Evolutionary conservation across 2,797 vertebrate genomes (phyloP), one percentile per base, ranked within the genome.

Genomic region (Sebastes taczanowskii): DNA sequence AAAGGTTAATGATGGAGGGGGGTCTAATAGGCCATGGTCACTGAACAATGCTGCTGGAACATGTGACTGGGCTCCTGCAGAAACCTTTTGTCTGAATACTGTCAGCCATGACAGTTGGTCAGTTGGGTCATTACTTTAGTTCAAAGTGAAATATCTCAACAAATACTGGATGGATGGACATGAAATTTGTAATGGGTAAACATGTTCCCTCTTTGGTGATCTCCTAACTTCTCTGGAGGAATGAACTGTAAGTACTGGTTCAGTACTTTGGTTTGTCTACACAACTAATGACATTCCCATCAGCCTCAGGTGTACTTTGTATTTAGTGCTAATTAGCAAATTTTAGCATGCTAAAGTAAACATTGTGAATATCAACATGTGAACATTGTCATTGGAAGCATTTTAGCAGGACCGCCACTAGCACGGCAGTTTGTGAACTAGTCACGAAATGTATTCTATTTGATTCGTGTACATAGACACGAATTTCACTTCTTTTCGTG

Each of bases 1-100:
- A 80, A 84, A 84, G 71, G 82, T 86, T 80, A 81, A 88, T 78
- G 63, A 68, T n/a, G 52, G 56, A 25, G 32, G 38, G 7, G 65
- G 46, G 7, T 42, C 20, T 78, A 27, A 73, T 74, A 59, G 34
- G 52, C 20, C 16, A 16, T 4, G 22, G 56, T 63, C 35, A 29
- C 72, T 76, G 72, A 55, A 68, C 66, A 38, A 6, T 68, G 29
- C 42, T 55, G 46, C 53, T 49, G 62, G 0, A 59, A 27, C 14
- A 7, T 42, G 4, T 64, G 29, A 61, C 8, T 38, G 4, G 16
- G 25, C 6, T 27, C 29, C 56, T 11, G 18, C 58, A 32, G 46
- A 25, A 20, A 38, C 32, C 61, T 52, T 70, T 80, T 71, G 6
- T 42, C 30, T 29, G 11, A 8, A 27, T 53, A 11, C 14, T 72